Base-by-base conservation (phyloP, 2,797 vertebrate species). In the Rhinophrynus dorsalis region DNA sequence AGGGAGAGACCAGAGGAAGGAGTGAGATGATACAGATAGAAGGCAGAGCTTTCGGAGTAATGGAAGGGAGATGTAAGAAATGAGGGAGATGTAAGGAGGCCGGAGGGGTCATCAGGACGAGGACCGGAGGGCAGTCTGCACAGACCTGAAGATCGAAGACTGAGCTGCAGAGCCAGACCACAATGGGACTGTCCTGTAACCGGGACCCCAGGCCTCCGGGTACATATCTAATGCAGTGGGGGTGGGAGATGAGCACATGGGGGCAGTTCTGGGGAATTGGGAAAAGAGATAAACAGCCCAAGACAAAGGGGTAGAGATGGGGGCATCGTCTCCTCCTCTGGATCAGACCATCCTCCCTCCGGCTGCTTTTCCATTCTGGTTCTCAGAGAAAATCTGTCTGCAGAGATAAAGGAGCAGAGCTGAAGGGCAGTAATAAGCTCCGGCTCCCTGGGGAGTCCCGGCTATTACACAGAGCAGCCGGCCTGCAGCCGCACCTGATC, bases 401-500 rank as follows among this genome's bases (percentile, higher is more conserved):
- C 59, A 47, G 30, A 63, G 38, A 37, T 26, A 2, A 44, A 29
- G 35, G 13, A 33, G 27, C 6, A 2, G 7, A 26, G 26, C 18
- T 21, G 20, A 63, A 18, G 29, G 17, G 45, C 45, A 21, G 48
- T 26, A 12, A 33, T 47, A 47, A 67, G 40, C 44, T 15, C 3
- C 5, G 23, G 48, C 17, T 11, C 57, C n/a, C 47, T 5, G 13
- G 30, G 58, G 58, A 21, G 21, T 17, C 15, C 2, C 18, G 26
- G 20, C 15, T 5, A 54, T 61, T n/a, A 47, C 6, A 45, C 37
- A 27, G 17, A 18, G n/a, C n/a, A n/a, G 13, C 24, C 20, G 11
- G 42, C 57, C 27, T 29, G 24, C 17, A 13, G 17, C 76, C 78
- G 81, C 85, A 85, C 82, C 82, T 86, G 83, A 86, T 80, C 88